Evolutionary conservation across 2,888 invertebrate species (phyloP).

Genomic region (Acanthopleura granulata): DNA sequence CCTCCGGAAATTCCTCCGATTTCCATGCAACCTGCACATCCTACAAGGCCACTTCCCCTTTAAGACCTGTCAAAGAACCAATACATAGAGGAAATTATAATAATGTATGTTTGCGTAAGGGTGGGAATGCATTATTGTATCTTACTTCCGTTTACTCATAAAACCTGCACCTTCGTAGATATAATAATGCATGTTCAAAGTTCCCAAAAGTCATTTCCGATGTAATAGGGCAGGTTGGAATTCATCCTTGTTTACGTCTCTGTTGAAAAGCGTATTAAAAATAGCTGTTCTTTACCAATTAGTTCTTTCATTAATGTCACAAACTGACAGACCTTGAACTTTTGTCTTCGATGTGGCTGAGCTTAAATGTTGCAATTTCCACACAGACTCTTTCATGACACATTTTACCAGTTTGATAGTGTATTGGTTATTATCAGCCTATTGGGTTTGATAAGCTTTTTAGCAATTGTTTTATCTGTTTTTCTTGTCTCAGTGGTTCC

Average conservation of each 20-base stretch:
- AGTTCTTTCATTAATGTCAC: background rate
- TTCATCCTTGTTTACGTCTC: background rate
- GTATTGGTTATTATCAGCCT: background rate
- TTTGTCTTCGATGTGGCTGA: constrained; percentile 14
- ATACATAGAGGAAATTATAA: background rate
- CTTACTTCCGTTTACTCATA: constrained; percentile 22
- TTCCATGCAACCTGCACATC: too few species aligned
- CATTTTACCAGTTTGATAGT: constrained; percentile 5
- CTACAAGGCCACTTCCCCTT: too few species aligned
- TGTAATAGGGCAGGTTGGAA: background rate
- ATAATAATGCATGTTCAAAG: constrained; percentile 24
- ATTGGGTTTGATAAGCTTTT: constrained; percentile 9
- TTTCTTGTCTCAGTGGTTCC: background rate
- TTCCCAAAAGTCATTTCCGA: background rate
- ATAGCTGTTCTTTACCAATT: constrained; percentile 5
- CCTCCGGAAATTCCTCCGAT: too few species aligned
- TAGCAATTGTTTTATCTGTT: background rate
- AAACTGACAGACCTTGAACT: background rate
- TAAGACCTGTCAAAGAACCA: too few species aligned
- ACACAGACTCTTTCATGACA: background rate
- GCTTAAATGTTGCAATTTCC: background rate
- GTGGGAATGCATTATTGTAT: constrained; percentile 18
- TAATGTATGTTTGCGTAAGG: background rate
- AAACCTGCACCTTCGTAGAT: constrained; percentile 18
- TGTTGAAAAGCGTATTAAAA: constrained; percentile 16